Percentiles rank a stretch among this genome's conserved stretches.
Conservation (phyloP, 1,140 invertebrate genomes). For the Hycleus cichorii region DNA sequence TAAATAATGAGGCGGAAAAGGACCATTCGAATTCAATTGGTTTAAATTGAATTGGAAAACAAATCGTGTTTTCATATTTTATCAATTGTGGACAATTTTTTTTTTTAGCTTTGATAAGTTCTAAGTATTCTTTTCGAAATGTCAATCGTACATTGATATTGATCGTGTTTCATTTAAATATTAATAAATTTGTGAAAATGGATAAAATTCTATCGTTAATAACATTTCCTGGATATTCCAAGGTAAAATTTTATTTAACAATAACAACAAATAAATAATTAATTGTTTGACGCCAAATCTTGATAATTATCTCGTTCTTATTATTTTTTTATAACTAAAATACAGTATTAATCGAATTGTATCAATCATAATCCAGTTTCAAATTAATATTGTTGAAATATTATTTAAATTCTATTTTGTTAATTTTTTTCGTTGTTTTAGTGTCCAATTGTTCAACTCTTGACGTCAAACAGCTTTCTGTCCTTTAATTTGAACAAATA, state of each 20-base stretch:
- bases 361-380: neutral
- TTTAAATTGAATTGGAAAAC: too few relatives aligned
- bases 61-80: too few relatives aligned
- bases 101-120: too few relatives aligned
- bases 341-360: too few relatives aligned
- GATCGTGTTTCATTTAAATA: too few relatives aligned
- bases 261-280: neutral
- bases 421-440: neutral
- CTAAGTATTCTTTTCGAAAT: too few relatives aligned
- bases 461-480: conserved; percentile 6
- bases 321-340: neutral
- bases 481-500: conserved; percentile 4
- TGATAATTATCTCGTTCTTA: neutral
- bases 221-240: conserved; percentile 5
- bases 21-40: too few relatives aligned
- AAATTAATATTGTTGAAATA: neutral
- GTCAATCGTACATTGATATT: too few relatives aligned
- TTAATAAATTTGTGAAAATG: neutral
- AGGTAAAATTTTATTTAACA: neutral
- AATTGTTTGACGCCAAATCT: too few relatives aligned
- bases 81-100: too few relatives aligned
- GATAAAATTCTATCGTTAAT: conserved; percentile 2
- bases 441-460: neutral
- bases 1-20: too few relatives aligned
- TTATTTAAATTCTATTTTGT: neutral